Percentiles rank a stretch among this genome's conserved stretches.
phyloP scores from a whole-genome alignment of 2,888 invertebrate species.

The Lycocerus yunnanus region DNA sequence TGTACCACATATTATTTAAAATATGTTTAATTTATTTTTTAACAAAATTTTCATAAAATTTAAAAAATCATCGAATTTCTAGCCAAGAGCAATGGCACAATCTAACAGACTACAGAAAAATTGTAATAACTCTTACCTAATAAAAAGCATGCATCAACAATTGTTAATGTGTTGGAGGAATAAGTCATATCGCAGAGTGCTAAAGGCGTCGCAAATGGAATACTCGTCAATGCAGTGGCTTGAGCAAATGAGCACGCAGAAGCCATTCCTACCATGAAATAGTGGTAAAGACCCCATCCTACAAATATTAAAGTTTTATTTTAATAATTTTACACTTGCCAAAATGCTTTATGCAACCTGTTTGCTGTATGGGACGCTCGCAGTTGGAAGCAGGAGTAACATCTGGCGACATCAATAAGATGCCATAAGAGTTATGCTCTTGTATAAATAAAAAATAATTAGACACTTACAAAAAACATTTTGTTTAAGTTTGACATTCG shows the following conservation, averaged over 20 bases:
- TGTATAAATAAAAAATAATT: slow-evolving; percentile 4
- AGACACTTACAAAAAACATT: neutral
- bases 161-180: slow-evolving; percentile 32
- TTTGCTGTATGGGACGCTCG: slow-evolving; percentile 12
- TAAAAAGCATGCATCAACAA: slow-evolving; percentile 39
- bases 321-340: neutral
- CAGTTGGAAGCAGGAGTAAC: neutral
- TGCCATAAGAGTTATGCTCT: neutral
- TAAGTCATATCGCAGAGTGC: slow-evolving; percentile 44
- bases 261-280: slow-evolving; percentile 45
- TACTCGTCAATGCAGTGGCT: slow-evolving; percentile 40
- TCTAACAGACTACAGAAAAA: neutral
- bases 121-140: slow-evolving; percentile 33
- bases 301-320: neutral
- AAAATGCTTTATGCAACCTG: slow-evolving; percentile 11
- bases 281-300: slow-evolving; percentile 53
- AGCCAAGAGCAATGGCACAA: too few species aligned
- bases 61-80: too few species aligned
- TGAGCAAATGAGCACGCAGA: slow-evolving; percentile 42
- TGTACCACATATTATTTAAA: neutral
- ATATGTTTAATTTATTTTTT: neutral
- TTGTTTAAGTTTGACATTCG: neutral
- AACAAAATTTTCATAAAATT: too few species aligned
- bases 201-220: slow-evolving; percentile 46
- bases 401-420: slow-evolving; percentile 14